Evolutionary conservation across 2,113 vertebrate genomes (phyloP).

Genomic region (Xerus inauris): DNA sequence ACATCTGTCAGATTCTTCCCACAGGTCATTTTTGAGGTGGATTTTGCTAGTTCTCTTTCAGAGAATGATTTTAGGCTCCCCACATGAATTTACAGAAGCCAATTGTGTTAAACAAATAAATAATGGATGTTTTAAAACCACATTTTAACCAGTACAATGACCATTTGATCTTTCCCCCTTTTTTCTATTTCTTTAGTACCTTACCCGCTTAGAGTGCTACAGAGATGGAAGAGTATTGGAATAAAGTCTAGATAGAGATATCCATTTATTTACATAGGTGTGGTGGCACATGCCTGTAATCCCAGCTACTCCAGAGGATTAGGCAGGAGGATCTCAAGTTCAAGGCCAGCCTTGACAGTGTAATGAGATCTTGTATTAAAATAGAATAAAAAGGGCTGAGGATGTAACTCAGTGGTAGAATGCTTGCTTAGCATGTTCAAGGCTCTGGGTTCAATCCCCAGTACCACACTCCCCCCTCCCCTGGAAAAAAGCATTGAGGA

Average conservation of each 20-base stretch:
- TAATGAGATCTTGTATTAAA: not conserved
- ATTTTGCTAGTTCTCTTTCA: slow-evolving; percentile 30
- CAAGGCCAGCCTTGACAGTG: too few relatives aligned
- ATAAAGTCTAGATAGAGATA: not conserved
- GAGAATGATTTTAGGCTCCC: not conserved
- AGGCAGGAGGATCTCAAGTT: too few relatives aligned
- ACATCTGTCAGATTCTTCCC: not conserved
- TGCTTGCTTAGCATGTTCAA: not conserved
- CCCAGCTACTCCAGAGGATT: too few relatives aligned
- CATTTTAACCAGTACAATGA: not conserved
- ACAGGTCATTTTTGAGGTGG: not conserved
- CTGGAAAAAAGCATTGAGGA: not conserved
- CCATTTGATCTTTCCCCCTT: not conserved
- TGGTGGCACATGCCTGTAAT: too few relatives aligned
- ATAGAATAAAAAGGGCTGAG: not conserved
- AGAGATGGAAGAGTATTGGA: not conserved
- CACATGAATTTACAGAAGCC: not conserved
- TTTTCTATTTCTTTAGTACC: not conserved
- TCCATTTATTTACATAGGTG: not conserved
- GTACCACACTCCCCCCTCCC: too few relatives aligned
- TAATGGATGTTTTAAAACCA: slow-evolving; percentile 22
- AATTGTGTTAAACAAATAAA: not conserved
- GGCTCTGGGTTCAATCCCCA: not conserved
- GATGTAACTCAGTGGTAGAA: not conserved
- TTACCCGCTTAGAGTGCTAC: not conserved